Evolutionary conservation across 1,140 invertebrate species (phyloP), one percentile per base, ranked within the genome.

Genomic region (Megalonaias nervosa): DNA sequence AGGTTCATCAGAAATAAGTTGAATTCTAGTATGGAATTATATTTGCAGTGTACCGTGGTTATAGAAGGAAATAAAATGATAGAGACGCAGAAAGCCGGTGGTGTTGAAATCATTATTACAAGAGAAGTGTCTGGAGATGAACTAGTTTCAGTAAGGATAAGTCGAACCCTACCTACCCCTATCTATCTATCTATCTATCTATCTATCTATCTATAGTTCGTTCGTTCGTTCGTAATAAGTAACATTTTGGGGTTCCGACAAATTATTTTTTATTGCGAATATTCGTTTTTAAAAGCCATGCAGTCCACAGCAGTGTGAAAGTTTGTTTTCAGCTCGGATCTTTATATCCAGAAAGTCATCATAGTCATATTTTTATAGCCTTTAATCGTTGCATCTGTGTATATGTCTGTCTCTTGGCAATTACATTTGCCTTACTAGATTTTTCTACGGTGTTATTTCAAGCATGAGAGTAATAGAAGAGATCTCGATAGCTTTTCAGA

Each of bases 51-150:
- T 26, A 71, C 61, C 16, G 81, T 85, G 17, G 72, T 26, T n/a
- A 68, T 83, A 75, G 80, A 85, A 16, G 83, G 83, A 15, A 75
- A 85, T 48, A 82, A 76, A 73, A 85, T 85, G 81, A 67, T 75
- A 15, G 83, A 85, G 68, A 73, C 73, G 56, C 83, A 85, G 74
- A 81, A 76, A 57, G 77, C 74, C 26, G 83, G 79, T 4, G 75
- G 70, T 21, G 67, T 67, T 14, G 67, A 78, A 61, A 77, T 80
- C 1, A 31, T 74, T 5, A 73, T 84, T 6, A 84, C 83, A 64
- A 64, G 83, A 61, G 70, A 79, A 38, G 73, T 78, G 16, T 21
- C 62, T 6, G 81, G 81, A 23, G 77, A 75, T 13, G 71, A 82
- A 56, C 79, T 84, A 4, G 64, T 84, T 48, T 84, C 83, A 23